These are phyloP conservation scores for Simalia tracyae DNA, from an alignment of 2,797 vertebrate genomes.

Conservation along the genomic window DNA sequence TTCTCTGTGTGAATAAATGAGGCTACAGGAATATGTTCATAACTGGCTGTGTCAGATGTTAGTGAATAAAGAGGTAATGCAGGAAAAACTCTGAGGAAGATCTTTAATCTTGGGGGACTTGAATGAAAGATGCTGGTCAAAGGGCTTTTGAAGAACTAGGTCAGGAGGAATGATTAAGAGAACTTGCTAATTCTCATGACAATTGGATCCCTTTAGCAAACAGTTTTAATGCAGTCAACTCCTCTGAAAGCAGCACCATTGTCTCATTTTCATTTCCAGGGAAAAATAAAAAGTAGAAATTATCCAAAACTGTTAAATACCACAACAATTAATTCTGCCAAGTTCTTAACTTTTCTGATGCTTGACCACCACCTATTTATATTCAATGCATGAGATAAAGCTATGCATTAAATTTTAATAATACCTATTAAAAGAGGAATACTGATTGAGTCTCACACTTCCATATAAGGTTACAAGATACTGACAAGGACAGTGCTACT, in stretches of 20 bases:
- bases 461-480: constrained; percentile 39
- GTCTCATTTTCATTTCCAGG: neutral
- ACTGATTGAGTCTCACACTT: constrained; percentile 23
- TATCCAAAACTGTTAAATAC: neutral
- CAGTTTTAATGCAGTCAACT: neutral
- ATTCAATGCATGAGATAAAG: neutral
- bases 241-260: neutral
- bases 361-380: constrained; percentile 17
- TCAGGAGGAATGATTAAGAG: neutral
- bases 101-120: neutral
- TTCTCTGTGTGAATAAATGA: neutral
- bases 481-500: constrained; percentile 21
- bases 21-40: neutral
- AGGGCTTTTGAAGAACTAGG: neutral
- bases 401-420: constrained; percentile 6
- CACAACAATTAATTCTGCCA: neutral
- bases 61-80: neutral
- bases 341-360: neutral
- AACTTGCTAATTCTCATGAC: neutral
- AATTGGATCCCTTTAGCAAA: neutral
- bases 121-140: neutral
- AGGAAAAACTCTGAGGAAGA: neutral
- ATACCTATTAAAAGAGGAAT: neutral
- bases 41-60: neutral
- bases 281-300: neutral